Base-by-base conservation (phyloP, 2,888 invertebrate species). In the Caenorhabditis uteleia region DNA sequence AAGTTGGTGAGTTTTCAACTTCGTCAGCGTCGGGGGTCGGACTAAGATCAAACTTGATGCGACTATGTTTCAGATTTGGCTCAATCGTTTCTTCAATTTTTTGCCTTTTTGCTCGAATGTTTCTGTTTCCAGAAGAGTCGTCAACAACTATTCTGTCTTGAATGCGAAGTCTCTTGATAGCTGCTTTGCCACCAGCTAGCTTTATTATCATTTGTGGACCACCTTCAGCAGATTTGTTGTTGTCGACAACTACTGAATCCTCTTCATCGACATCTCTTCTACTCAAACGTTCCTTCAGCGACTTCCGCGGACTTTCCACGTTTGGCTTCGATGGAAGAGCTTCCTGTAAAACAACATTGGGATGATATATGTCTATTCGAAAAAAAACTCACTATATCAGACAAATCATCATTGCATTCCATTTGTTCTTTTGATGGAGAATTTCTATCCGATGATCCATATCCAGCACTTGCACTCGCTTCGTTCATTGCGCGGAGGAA, bases 401-500 rank as follows among this genome's bases (percentile, higher is more conserved):
- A 64, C 64, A 57, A 49, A 20, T 54, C 64, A 14, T 62, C 62
- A 10, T 61, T 55, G 6, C 10, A 33, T 12, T 48, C 27, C 1
- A 26, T 26, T n/a, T 10, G 25, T 5, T 31, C 33, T 6, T 45
- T 21, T 21, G 5, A 7, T n/a, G 29, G 23, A 18, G 16, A 31
- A 21, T 29, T 29, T 33, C 21, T 33, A n/a, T 36, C 38, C 6
- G 55, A 31, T 14, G 51, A n/a, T 14, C 54, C 54, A 23, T 58
- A 62, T 0, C 67, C 68, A 26, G 68, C 65, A 45, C 73, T 73
- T 25, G 56, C 68, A 48, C 70, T 70, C 1, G 73, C 73, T 16
- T 68, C 73, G 44, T 65, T 68, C 60, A 73, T 45, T 5, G 73
- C 73, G 26, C 47, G 51, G 10, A 73, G 57, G 60, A 73, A 72